phyloP scores from a whole-genome alignment of 2,113 vertebrate genomes.

The Pluvianellus socialis region DNA sequence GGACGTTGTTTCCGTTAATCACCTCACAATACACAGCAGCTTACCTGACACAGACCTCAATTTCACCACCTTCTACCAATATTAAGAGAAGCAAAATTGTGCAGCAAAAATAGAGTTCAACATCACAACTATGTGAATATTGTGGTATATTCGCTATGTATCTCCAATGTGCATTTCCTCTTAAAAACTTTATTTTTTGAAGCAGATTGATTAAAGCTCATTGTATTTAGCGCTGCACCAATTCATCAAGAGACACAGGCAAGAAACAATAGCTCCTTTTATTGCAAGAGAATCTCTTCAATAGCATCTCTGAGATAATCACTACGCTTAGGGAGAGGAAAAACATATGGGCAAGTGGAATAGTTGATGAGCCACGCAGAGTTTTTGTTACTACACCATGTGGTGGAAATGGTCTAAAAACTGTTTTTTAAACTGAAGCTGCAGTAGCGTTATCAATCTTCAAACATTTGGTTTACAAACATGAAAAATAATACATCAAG shows the following conservation, averaged over 20 bases:
- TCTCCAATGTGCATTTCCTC: background rate
- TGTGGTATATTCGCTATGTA: background rate
- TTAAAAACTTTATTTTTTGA: background rate
- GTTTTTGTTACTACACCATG: background rate
- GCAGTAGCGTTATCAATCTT: background rate
- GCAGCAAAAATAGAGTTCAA: background rate
- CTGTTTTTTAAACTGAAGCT: background rate
- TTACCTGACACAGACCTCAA: background rate
- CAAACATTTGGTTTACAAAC: background rate
- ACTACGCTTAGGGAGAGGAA: background rate
- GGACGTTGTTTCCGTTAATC: background rate
- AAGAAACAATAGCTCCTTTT: conserved; percentile 27
- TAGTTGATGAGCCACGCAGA: background rate
- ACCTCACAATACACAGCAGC: background rate
- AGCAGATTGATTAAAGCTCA: background rate
- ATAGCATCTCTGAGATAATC: background rate
- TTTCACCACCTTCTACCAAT: background rate
- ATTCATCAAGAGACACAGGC: background rate
- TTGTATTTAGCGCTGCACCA: background rate
- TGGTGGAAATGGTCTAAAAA: background rate
- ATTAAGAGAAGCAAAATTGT: background rate
- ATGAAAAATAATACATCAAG: background rate
- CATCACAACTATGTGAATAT: background rate
- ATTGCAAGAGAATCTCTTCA: background rate
- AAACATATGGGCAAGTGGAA: conserved; percentile 13